Conservation (phyloP, 2,888 invertebrate species). For the Agrochola macilenta region DNA sequence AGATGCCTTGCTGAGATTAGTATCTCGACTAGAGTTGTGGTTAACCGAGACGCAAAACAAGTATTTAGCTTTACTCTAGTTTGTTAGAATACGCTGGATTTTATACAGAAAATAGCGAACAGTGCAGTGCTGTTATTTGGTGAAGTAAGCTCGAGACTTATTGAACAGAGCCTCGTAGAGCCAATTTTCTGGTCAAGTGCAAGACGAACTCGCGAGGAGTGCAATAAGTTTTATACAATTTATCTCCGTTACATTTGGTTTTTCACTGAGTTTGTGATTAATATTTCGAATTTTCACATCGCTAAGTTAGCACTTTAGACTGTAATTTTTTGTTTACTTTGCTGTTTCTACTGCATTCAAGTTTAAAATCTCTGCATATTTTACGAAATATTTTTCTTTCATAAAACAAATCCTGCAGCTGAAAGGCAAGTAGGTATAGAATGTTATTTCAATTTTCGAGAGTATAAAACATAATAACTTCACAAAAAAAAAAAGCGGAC, state of each 20-base stretch:
- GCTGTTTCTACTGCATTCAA: not conserved
- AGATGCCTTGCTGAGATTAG: slow-evolving; percentile 45
- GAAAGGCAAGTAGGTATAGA: not conserved
- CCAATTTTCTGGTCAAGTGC: slow-evolving; percentile 56
- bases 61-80: slow-evolving; percentile 40
- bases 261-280: slow-evolving; percentile 5
- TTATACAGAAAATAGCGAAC: slow-evolving; percentile 43
- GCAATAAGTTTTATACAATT: slow-evolving; percentile 39
- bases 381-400: not conserved
- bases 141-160: slow-evolving; percentile 49
- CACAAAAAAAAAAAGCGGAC: not conserved
- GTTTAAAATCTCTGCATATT: not conserved
- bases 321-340: slow-evolving; percentile 1
- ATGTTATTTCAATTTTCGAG: not conserved
- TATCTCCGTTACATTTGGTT: slow-evolving; percentile 24
- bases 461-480: not conserved
- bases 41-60: slow-evolving; percentile 38
- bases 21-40: slow-evolving; percentile 34
- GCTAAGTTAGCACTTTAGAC: not conserved
- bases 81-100: slow-evolving; percentile 33
- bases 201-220: slow-evolving; percentile 25
- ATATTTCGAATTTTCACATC: slow-evolving; percentile 21
- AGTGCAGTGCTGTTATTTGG: slow-evolving; percentile 40
- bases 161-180: slow-evolving; percentile 50
- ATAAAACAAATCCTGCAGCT: not conserved